A percentile compares a stretch with the other conserved stretches of the same genome.
These are phyloP conservation scores for Delichon dasypus DNA, from an alignment of 2,797 vertebrate species.

Conservation along the genomic window DNA sequence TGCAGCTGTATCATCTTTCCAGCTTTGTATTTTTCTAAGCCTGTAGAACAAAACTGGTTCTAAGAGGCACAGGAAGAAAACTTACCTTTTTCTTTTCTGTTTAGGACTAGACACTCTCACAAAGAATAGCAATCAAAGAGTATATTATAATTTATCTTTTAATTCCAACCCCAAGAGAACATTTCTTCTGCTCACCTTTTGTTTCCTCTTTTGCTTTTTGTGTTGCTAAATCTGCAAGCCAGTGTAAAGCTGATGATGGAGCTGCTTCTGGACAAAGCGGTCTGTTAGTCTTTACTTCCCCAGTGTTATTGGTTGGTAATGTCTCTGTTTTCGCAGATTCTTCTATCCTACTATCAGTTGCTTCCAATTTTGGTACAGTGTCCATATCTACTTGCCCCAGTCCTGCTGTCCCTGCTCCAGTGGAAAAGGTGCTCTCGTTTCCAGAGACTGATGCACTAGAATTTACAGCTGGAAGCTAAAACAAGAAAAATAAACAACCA, in stretches of 20 bases:
- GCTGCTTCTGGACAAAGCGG: constrained; percentile 74
- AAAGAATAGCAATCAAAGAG: background rate
- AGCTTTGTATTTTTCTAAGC: background rate
- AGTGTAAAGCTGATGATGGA: constrained; percentile 91
- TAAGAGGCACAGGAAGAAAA: background rate
- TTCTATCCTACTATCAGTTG: constrained; percentile 68
- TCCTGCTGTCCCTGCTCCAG: constrained; percentile 70
- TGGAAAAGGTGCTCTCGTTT: constrained; percentile 72
- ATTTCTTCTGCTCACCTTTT: constrained; percentile 83
- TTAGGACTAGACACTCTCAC: background rate
- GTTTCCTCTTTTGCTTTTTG: constrained; percentile 98
- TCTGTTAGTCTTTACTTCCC: constrained; percentile 77
- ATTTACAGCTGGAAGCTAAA: constrained; percentile 78
- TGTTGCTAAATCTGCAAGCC: constrained; percentile 96
- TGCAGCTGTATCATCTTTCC: background rate
- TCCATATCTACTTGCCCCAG: constrained; percentile 66
- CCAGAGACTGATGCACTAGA: constrained; percentile 69
- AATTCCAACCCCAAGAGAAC: background rate
- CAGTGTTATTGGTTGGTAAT: constrained; percentile 69
- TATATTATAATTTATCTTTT: background rate
- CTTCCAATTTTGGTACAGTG: constrained; percentile 67
- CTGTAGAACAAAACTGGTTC: background rate
- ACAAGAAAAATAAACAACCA: background rate
- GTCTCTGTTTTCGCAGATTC: constrained; percentile 72
- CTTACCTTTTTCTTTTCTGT: background rate